These are phyloP conservation scores for Apamea crenata DNA, from an alignment of 2,888 invertebrate species.

Conservation along the genomic window DNA sequence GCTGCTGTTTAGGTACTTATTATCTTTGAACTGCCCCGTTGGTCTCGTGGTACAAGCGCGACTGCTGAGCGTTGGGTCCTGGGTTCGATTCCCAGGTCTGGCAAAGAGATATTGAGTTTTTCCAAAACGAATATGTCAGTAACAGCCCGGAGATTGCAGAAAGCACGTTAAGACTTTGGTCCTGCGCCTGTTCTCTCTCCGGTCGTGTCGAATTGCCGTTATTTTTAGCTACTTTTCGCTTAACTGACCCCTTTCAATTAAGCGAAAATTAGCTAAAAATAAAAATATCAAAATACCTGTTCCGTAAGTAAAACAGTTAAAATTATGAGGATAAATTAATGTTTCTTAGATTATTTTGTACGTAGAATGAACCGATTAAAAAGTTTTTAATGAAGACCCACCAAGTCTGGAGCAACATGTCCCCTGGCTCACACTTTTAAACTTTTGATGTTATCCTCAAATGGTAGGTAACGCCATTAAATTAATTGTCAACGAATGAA, in stretches of 20 bases:
- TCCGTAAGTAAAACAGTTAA: neutral
- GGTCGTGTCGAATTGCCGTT: too few species aligned
- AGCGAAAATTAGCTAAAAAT: neutral
- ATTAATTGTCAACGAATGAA: neutral
- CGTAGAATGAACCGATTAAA: constrained; percentile 21
- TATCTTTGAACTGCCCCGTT: too few species aligned
- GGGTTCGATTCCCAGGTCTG: too few species aligned
- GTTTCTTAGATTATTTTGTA: neutral
- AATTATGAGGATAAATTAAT: neutral
- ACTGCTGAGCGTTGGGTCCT: too few species aligned
- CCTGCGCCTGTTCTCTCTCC: too few species aligned
- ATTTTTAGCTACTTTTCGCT: neutral
- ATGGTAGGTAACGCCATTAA: neutral
- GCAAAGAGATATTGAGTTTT: too few species aligned
- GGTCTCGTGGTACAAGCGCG: too few species aligned
- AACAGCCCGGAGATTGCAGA: too few species aligned
- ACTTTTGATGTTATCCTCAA: constrained; percentile 21
- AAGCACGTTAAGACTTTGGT: too few species aligned
- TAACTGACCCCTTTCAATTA: neutral
- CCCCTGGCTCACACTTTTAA: constrained; percentile 28
- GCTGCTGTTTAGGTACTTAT: neutral
- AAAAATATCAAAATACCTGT: neutral
- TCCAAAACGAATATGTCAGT: too few species aligned
- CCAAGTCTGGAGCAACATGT: constrained; percentile 25
- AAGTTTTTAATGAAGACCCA: constrained; percentile 43